phyloP scores from a whole-genome alignment of 2,888 invertebrate species.

The Sinhomidia bicolor region DNA sequence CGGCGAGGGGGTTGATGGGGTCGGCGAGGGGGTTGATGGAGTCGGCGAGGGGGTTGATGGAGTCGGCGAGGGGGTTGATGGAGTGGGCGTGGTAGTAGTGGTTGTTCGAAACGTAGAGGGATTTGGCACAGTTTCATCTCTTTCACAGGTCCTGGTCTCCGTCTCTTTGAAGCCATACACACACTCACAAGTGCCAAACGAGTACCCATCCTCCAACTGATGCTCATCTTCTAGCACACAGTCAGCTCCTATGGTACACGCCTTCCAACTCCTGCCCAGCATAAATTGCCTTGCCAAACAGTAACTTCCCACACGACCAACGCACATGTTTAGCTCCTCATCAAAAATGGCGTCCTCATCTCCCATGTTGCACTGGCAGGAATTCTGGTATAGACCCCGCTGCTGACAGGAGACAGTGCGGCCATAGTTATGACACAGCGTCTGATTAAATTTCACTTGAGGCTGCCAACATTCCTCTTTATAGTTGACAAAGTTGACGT shows the following conservation, averaged over 20 bases:
- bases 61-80: no score
- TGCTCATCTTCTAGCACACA: not conserved
- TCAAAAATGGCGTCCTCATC: constrained; percentile 41
- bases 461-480: no score
- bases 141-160: not conserved
- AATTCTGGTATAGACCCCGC: no score
- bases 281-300: not conserved
- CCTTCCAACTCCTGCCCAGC: constrained; percentile 10
- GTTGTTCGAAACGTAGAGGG: constrained; percentile 12
- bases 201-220: not conserved
- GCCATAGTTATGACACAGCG: not conserved
- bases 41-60: no score
- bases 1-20: no score
- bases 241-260: not conserved
- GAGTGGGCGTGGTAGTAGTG: not conserved
- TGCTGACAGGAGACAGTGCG: constrained; percentile 18
- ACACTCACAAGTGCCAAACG: constrained; percentile 30
- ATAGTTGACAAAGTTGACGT: not conserved
- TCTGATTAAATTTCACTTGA: constrained; percentile 9
- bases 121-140: not conserved
- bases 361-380: constrained; percentile 45
- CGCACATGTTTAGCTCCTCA: constrained; percentile 19
- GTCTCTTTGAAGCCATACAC: not conserved
- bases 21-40: no score
- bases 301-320: constrained; percentile 28